phyloP scores from a whole-genome alignment of 2,113 vertebrate genomes.

The Natator depressus region DNA sequence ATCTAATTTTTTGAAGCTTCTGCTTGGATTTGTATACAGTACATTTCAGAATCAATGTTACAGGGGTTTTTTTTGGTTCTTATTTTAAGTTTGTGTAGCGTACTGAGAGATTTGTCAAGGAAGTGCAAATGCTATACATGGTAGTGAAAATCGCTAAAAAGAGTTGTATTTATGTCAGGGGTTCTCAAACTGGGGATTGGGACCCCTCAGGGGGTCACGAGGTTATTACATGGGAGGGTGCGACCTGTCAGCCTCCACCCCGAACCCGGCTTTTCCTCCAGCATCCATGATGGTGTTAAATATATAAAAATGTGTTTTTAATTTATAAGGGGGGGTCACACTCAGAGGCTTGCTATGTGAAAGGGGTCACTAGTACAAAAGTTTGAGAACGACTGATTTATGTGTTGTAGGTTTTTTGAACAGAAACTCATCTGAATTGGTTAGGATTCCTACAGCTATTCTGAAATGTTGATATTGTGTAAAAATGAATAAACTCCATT shows the following conservation, averaged over 20 bases:
- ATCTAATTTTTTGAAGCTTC: not conserved
- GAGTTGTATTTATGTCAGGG: not conserved
- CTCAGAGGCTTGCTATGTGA: no score
- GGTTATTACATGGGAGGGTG: no score
- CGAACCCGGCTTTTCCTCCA: no score
- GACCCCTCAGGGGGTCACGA: no score
- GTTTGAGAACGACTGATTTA: not conserved
- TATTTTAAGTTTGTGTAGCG: not conserved
- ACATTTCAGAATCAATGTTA: not conserved
- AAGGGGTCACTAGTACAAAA: no score
- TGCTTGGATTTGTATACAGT: not conserved
- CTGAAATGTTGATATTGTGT: rapidly evolving
- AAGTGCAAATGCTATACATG: not conserved
- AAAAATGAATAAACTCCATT: not conserved
- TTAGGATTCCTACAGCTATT: not conserved
- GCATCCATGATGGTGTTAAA: no score
- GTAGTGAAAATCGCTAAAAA: not conserved
- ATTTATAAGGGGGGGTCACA: no score
- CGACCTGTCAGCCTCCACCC: no score
- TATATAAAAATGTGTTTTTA: no score
- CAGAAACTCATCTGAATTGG: not conserved
- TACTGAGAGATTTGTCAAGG: not conserved
- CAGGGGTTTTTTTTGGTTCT: not conserved
- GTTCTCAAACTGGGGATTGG: no score
- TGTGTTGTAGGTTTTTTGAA: not conserved